Evolutionary conservation across 1,140 invertebrate genomes (phyloP), one percentile per base, ranked within the genome.

Genomic region (Diabrotica virgifera): DNA sequence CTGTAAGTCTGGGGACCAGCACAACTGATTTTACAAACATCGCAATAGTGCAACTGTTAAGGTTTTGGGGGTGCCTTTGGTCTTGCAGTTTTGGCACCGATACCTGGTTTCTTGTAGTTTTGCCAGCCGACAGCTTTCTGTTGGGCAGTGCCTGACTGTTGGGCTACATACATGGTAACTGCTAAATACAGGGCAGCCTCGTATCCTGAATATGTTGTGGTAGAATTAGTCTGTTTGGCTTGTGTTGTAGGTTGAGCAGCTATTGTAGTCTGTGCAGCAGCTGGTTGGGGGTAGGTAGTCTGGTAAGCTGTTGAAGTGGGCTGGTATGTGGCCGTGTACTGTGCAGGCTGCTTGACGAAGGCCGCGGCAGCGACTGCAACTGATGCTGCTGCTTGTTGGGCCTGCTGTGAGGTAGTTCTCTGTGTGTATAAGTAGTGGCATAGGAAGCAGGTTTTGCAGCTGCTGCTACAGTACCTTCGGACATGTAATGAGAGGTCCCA

Each of bases 121-220:
- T 89, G 86, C 88, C 89, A 90, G 65, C 86, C 86, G 69, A 79
- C 77, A 76, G 83, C 82, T 75, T 83, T 82, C 76, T 83, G 82
- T 59, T 74, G 71, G 9, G 74, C 77, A 0, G 55, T 10, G 40
- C 56, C 24, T 55, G 58, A 11, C 78, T 83, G 92, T 80, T 94
- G 93, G 71, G 92, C 91, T 72, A 95, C 92, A 81, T 95, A 96
- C 86, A 92, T 92, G 67, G 91, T 94, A 67, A 93, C 93, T 74
- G 94, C 93, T 82, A 91, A 94, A 83, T 96, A 96, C 60, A 96
- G 84, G 72, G 94, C 94, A 77, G 93, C 90, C 85, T 95, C 93
- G 83, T 95, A 93, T 77, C 90, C 90, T 76, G 87, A 86, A 82
- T 89, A 92, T 71, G 86, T 87, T 64, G 87, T 85, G 71, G 83